Evolutionary conservation across 2,797 vertebrate species (phyloP).

Genomic region (Lagodon rhomboides): DNA sequence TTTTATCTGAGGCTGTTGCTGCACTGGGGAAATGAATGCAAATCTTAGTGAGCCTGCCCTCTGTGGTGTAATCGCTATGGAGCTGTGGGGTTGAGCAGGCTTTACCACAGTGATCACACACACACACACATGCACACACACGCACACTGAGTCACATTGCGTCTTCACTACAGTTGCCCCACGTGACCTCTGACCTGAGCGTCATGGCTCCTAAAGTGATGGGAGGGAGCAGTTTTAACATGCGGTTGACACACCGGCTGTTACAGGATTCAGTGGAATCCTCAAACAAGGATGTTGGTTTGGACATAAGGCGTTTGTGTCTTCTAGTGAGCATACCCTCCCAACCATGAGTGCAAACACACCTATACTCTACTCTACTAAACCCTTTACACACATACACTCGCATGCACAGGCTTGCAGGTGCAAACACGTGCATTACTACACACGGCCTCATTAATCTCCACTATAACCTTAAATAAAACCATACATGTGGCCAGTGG

Average conservation of each 20-base stretch:
- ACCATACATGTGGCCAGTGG: constrained; percentile 1
- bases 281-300: constrained; percentile 64
- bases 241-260: constrained; percentile 10
- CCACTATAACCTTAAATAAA: constrained; percentile 28
- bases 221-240: constrained; percentile 7
- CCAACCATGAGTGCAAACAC: constrained; percentile 64
- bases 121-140: constrained; percentile 4
- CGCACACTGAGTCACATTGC: constrained; percentile 33
- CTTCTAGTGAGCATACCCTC: constrained; percentile 34
- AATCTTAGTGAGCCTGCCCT: constrained; percentile 55
- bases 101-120: constrained; percentile 46
- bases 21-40: constrained; percentile 71
- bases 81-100: constrained; percentile 46
- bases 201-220: constrained; percentile 19
- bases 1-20: constrained; percentile 63
- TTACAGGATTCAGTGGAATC: constrained; percentile 49
- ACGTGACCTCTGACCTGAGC: constrained; percentile 64
- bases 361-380: constrained; percentile 37
- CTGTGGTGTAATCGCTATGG: constrained; percentile 46
- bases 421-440: constrained; percentile 18
- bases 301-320: constrained; percentile 12
- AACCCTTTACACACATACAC: constrained; percentile 11
- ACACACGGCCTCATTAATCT: constrained; percentile 26
- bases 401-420: neutral
- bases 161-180: constrained; percentile 42